A percentile compares a stretch with the other conserved stretches of the same genome.
phyloP scores from a whole-genome alignment of 2,797 vertebrate species.

The Jordanella pulchra region DNA sequence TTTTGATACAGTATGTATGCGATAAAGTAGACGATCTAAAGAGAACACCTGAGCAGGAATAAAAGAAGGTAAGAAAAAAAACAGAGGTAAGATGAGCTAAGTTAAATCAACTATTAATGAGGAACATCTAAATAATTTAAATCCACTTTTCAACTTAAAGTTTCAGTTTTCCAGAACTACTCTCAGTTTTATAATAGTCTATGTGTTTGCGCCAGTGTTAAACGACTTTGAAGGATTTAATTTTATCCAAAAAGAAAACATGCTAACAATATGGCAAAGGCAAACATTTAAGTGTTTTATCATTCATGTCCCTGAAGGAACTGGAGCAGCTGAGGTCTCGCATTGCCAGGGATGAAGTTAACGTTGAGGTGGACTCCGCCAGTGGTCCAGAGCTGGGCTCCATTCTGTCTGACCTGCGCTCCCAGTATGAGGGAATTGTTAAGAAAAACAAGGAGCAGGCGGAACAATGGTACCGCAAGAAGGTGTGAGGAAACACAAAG shows the following conservation, averaged over 20 bases:
- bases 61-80: slow-evolving; percentile 17
- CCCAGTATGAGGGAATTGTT: slow-evolving; percentile 84
- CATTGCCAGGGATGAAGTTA: slow-evolving; percentile 80
- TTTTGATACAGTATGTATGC: not conserved
- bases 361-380: slow-evolving; percentile 82
- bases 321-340: slow-evolving; percentile 78
- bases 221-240: not conserved
- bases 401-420: slow-evolving; percentile 77
- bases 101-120: slow-evolving; percentile 74
- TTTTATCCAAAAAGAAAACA: not conserved
- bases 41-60: not conserved
- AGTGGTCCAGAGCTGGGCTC: slow-evolving; percentile 81
- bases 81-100: slow-evolving; percentile 65
- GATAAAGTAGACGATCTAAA: slow-evolving; percentile 47
- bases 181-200: slow-evolving; percentile 7
- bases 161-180: slow-evolving; percentile 52
- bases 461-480: slow-evolving; percentile 82
- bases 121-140: slow-evolving; percentile 75
- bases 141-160: slow-evolving; percentile 38
- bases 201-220: slow-evolving; percentile 10
- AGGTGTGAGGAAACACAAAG: slow-evolving; percentile 62
- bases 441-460: slow-evolving; percentile 84
- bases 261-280: not conserved
- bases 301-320: slow-evolving; percentile 68
- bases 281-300: not conserved